These are phyloP conservation scores for Melieria picta DNA, from an alignment of 2,888 invertebrate species.

Conservation along the genomic window DNA sequence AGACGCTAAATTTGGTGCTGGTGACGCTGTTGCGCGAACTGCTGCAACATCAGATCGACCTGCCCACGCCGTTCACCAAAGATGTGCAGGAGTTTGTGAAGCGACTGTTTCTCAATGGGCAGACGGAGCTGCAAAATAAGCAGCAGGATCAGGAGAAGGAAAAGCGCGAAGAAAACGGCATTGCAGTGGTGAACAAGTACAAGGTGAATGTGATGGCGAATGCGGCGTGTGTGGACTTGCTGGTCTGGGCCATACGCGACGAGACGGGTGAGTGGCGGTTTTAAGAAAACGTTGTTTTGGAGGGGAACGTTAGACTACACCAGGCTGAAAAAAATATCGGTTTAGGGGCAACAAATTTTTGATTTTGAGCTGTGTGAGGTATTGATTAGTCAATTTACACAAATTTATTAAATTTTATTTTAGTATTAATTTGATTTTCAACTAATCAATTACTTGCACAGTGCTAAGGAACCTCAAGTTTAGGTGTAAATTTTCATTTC, in stretches of 20 bases:
- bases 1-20: conserved; percentile 92
- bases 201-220: conserved; percentile 97
- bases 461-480: background rate
- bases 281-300: no score
- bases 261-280: conserved; percentile 79
- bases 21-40: conserved; percentile 91
- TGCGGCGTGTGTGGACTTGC: conserved; percentile 95
- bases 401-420: no score
- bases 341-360: no score
- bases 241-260: conserved; percentile 98
- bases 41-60: conserved; percentile 87
- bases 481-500: background rate
- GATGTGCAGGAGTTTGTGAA: conserved; percentile 93
- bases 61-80: conserved; percentile 89
- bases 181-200: conserved; percentile 82
- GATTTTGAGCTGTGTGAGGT: no score
- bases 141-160: conserved; percentile 88
- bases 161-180: conserved; percentile 80
- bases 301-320: no score
- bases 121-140: conserved; percentile 88
- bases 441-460: background rate
- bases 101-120: conserved; percentile 89
- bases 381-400: no score
- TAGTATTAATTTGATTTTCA: no score
- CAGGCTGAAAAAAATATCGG: no score